Base-by-base conservation (phyloP, 2,888 invertebrate species). In the Drosophila leonis region DNA sequence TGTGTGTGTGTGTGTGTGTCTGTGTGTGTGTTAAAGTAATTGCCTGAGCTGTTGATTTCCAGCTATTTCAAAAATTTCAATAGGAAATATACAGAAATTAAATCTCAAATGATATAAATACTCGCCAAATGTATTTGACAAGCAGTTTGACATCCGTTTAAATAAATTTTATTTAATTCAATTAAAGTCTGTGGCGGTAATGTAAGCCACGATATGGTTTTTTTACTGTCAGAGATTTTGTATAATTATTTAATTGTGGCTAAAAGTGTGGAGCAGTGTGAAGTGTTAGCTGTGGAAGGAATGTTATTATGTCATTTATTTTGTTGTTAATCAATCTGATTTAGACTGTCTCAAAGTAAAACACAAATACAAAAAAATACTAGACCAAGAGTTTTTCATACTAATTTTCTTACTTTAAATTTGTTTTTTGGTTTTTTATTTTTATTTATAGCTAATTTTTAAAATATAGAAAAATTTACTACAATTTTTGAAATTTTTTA, bases 41-140 rank as follows among this genome's bases (percentile, higher is more conserved):
- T 66, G 52, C 46, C 35, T 46, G 51, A 64, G 60, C 27, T 66
- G 69, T 73, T 78, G 74, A 71, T 68, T 65, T 63, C 37, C 46
- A 63, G 63, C 55, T 65, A 78, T 65, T 78, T 57, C 56, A 61
- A 79, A 70, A 51, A 66, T 69, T 51, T 54, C 18, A 62, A 54
- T 51, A 54, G 61, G 42, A 80, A 80, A 59, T 60, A 3, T 7
- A 41, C 37, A 56, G 41, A 62, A 29, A 13, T 75, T 62, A 35
- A 42, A 15, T 54, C 31, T 42, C 29, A 48, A 27, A 18, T 24
- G 15, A 62, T 7, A 33, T 33, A 54, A 61, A 20, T 41, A 4
- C 31, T n/a, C 15, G 41, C 12, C 12, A 27, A 33, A 41, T 33
- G 20, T 5, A 18, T 13, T 52, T 33, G 24, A 56, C 24, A 42